Base-by-base conservation (phyloP, 2,888 invertebrate species). In the Trichopria drosophilae region DNA sequence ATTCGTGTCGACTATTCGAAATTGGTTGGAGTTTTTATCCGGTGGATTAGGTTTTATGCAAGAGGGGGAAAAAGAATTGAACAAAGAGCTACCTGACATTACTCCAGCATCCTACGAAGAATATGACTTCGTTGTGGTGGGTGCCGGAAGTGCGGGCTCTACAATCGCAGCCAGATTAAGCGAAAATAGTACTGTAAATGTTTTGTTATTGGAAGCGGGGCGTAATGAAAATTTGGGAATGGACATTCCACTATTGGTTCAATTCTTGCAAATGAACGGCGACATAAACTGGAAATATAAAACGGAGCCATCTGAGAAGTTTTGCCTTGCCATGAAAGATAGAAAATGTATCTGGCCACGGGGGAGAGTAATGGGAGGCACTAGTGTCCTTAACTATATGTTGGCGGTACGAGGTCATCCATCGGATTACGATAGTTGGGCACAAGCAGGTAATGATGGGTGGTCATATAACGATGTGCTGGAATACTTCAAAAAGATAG, bases 211-310 rank as follows among this genome's bases (percentile, higher is more conserved):
- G 53, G 90, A 90, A 75, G 90, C 90, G 1, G 90, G 90, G 3
- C 88, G 88, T 1, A 88, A 90, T 76, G 90, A 91, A 76, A 90
- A 89, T 0, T 89, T 90, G 72, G 84, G 90, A 64, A 89, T 89
- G 0, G 90, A 91, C 67, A 88, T 91, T 3, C 91, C 90, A 0
- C 76, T 89, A 6, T 80, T 90, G 73, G 90, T 90, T 0, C 89
- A 87, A 0, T 90, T 88, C 66, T 76, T 91, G 48, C 90, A 90
- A 72, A 79, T 89, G n/a, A 75, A 69, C 39, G 88, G 88, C 57
- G 84, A 88, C 67, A 77, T 91, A 49, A 91, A 92, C 72, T 92
- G 92, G 92, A 85, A 88, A 65, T 93, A 90, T 72, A 90, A 91
- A 74, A 89, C 88, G 3, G 91, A 92, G 69, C 89, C 90, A 0